Percentiles rank a stretch among this genome's conserved stretches.
phyloP scores from a whole-genome alignment of 2,797 vertebrate species.

The Echiichthys vipera region DNA sequence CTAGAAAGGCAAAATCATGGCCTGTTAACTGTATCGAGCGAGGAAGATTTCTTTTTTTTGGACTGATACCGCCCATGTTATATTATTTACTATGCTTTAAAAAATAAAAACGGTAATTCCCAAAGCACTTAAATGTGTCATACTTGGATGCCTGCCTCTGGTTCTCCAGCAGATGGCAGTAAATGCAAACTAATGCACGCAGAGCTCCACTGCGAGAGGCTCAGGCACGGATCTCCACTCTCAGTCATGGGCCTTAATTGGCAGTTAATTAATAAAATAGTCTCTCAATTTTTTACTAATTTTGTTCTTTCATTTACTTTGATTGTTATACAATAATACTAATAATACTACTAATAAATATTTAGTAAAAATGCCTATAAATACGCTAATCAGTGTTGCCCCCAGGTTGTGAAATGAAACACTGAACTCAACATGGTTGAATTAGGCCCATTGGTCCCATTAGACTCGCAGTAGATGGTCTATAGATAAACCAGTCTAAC shows the following conservation, averaged over 20 bases:
- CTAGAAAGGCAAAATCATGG: not conserved
- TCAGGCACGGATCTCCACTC: not conserved
- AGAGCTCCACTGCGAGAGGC: not conserved
- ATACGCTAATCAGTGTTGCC: not conserved
- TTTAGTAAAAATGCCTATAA: not conserved
- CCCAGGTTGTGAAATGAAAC: not conserved
- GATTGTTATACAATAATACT: not conserved
- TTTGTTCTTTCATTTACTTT: not conserved
- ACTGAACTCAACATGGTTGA: not conserved
- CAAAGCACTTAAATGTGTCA: not conserved
- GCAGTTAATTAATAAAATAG: not conserved
- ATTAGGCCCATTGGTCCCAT: not conserved
- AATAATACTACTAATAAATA: no score
- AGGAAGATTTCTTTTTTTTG: no score
- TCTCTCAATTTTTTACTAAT: not conserved
- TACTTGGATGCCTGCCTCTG: rapidly evolving
- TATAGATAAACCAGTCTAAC: not conserved
- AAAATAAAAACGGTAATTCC: not conserved
- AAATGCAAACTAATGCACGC: conserved; percentile 61
- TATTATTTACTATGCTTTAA: not conserved
- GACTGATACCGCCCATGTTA: not conserved
- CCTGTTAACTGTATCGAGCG: no score
- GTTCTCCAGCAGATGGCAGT: conserved; percentile 70
- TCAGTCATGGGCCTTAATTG: not conserved
- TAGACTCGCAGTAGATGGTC: not conserved